Evolutionary conservation across 2,888 invertebrate species (phyloP).

Genomic region (Drepana falcataria): DNA sequence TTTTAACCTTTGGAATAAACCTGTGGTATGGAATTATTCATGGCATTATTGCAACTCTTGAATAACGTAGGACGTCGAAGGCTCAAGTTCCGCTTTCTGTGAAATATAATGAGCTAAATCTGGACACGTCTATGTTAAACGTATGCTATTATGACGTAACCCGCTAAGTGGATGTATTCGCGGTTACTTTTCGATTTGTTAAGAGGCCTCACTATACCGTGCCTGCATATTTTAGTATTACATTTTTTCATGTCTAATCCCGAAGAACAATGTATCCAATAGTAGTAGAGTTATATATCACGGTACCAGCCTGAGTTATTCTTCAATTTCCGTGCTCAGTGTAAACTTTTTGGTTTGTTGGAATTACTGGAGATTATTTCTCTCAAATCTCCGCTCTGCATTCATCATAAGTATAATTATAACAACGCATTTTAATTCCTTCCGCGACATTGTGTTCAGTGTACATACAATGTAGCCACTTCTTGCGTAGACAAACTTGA

Average conservation of each 20-base stretch:
- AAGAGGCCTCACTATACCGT: neutral
- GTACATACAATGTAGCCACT: neutral
- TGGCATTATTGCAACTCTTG: constrained; percentile 31
- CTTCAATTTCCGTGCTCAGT: no score
- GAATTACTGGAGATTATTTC: no score
- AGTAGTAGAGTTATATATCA: no score
- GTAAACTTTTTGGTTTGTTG: no score
- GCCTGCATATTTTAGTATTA: neutral
- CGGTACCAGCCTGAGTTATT: no score
- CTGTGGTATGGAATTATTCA: constrained; percentile 14
- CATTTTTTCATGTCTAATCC: neutral
- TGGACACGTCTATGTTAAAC: constrained; percentile 8
- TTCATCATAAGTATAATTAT: no score
- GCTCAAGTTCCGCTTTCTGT: constrained; percentile 26
- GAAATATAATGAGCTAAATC: constrained; percentile 15
- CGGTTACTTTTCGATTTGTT: constrained; percentile 6
- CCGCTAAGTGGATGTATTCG: constrained; percentile 18
- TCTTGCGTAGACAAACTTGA: constrained; percentile 9
- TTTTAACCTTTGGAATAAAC: neutral
- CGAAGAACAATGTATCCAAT: no score
- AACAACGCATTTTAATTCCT: no score
- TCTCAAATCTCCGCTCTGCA: no score
- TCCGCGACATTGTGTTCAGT: neutral
- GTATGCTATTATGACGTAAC: constrained; percentile 14
- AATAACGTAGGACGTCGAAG: constrained; percentile 23